Conservation (phyloP, 2,888 invertebrate genomes). For the Cheilosia urbana region DNA sequence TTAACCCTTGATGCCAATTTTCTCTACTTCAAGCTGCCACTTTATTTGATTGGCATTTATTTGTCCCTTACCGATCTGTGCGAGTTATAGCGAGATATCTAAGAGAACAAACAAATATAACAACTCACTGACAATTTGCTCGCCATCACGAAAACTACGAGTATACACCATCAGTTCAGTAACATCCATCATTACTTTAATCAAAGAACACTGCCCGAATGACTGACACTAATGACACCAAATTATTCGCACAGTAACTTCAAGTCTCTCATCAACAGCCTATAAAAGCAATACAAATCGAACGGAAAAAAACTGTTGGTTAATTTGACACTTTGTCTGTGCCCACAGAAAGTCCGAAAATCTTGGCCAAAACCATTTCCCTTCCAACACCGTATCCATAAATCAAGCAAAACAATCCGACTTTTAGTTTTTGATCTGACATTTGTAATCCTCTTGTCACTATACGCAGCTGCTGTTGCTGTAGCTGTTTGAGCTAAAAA, state of each 20-base stretch:
- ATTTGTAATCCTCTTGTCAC: conserved; percentile 31
- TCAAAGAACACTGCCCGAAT: conserved; percentile 21
- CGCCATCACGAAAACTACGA: neutral
- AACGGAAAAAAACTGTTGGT: neutral
- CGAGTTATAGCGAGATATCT: no score
- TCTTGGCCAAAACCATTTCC: neutral
- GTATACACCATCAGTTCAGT: neutral
- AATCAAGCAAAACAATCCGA: neutral
- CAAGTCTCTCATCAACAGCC: neutral
- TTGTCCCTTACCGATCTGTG: no score
- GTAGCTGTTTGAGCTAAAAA: conserved; percentile 6
- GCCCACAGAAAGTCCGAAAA: neutral
- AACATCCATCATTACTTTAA: conserved; percentile 15
- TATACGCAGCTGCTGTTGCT: conserved; percentile 3
- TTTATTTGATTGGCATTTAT: no score
- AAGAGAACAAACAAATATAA: no score
- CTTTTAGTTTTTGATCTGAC: conserved; percentile 12
- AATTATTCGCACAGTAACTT: conserved; percentile 1
- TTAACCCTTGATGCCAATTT: no score
- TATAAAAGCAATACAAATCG: neutral
- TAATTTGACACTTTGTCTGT: neutral
- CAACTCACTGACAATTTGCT: no score
- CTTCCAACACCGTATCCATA: neutral
- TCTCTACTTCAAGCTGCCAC: no score
- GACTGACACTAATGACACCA: conserved; percentile 41